Conservation (phyloP, 2,888 invertebrate species). For the Scelioninae gen. 1 region DNA sequence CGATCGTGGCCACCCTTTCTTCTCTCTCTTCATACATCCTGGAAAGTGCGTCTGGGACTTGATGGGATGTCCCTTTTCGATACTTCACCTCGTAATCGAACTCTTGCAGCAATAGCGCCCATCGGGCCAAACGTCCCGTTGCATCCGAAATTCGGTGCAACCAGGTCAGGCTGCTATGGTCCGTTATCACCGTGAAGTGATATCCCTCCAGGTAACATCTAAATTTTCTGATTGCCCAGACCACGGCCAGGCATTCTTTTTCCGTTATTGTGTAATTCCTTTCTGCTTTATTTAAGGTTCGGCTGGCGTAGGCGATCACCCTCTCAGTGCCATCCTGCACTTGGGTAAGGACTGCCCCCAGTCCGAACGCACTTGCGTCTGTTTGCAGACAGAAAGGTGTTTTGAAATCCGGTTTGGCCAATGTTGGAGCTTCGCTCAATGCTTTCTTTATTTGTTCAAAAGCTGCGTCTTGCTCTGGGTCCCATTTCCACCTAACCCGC, state of each 20-base stretch:
- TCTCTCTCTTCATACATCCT: not conserved
- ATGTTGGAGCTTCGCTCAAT: not conserved
- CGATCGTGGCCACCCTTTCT: not conserved
- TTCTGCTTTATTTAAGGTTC: not conserved
- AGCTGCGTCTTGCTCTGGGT: not conserved
- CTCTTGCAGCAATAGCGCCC: not conserved
- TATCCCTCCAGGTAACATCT: too few species aligned
- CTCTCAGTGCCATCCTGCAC: not conserved
- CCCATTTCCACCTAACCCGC: constrained; percentile 2
- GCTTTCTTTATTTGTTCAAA: not conserved
- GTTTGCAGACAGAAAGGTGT: constrained; percentile 7
- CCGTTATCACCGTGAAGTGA: too few species aligned
- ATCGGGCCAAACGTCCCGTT: not conserved
- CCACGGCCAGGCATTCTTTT: too few species aligned
- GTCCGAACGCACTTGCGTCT: not conserved
- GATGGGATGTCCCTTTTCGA: not conserved
- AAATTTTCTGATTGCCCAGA: too few species aligned
- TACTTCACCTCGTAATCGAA: not conserved
- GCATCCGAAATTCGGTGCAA: constrained; percentile 63
- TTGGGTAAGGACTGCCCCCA: constrained; percentile 6
- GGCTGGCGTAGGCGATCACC: constrained; percentile 18
- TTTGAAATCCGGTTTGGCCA: not conserved
- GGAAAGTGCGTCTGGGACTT: constrained; percentile 14
- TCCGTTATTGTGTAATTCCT: constrained; percentile 5
- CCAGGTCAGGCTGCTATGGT: too few species aligned